phyloP scores from a whole-genome alignment of 2,113 vertebrate species.

The Cynocephalus volans region DNA sequence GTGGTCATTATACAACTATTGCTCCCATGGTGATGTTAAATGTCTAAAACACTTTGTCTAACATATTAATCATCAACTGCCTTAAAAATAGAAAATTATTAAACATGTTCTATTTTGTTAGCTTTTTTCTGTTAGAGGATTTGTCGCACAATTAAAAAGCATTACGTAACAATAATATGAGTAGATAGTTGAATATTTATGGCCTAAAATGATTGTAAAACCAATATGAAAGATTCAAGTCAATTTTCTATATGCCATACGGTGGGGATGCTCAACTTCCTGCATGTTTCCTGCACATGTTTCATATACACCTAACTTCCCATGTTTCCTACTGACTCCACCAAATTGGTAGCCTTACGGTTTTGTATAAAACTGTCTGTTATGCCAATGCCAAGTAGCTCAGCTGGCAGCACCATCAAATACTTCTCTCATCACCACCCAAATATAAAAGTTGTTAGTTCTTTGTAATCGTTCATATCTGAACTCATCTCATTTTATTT shows the following conservation, averaged over 20 bases:
- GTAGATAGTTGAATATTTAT: neutral
- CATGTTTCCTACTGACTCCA: neutral
- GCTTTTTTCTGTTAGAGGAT: neutral
- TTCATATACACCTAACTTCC: neutral
- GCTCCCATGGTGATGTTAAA: neutral
- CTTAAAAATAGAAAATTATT: neutral
- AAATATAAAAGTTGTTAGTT: neutral
- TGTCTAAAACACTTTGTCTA: neutral
- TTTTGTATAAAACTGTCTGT: neutral
- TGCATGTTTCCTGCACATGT: neutral
- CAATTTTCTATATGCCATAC: neutral
- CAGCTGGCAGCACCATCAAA: neutral
- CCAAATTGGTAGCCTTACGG: fast-evolving
- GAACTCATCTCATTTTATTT: neutral
- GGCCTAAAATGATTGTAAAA: neutral
- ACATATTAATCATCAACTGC: neutral
- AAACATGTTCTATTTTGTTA: neutral
- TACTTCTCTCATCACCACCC: neutral
- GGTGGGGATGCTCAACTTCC: neutral
- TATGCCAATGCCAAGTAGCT: neutral
- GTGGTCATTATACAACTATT: neutral
- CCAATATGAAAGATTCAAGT: neutral
- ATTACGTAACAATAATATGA: neutral
- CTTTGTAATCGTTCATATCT: neutral
- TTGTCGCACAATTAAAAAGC: neutral